Evolutionary conservation across 2,888 invertebrate genomes (phyloP), one percentile per base, ranked within the genome.

Genomic region (Euzetes globulus): DNA sequence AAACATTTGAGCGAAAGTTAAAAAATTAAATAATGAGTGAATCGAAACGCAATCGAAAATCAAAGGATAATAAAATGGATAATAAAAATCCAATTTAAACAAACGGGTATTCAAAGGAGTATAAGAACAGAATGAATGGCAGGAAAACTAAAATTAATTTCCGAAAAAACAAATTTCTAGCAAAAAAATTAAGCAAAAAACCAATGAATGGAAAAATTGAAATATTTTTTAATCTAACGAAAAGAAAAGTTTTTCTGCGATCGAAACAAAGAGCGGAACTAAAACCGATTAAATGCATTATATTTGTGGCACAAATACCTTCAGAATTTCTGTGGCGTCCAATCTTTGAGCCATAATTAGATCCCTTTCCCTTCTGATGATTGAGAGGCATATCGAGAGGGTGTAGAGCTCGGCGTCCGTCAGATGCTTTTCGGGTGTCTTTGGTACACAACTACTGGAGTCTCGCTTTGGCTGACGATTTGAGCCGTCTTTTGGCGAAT

Each of bases 291-390:
- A 4, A 52, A 52, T n/a, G 17, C 19, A 37, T 72, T 22, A 52
- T 22, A 19, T 45, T n/a, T 29, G 58, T 7, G 22, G 50, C 50
- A 52, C 13, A 22, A 58, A 65, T 37, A 76, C 76, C 76, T 76
- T 76, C 11, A 76, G 55, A 25, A 77, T 77, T 22, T 75, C 77
- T 19, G 71, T 72, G 11, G 76, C 70, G 47, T 77, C 77, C 19
- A 74, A 72, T 70, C 55, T 72, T 25, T 76, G 33, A 22, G 60
- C 71, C 71, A 77, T 65, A 27, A 77, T 77, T 19, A 76, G 29
- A 55, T 77, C 77, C 27, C 77, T 37, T 58, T 77, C 77, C 15
- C 75, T 52, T 72, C 77, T 29, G 9, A 77, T 77, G 63, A 77
- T 74, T n/a, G 75, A 72, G 15, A 77, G 65, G 70, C 71, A 77